phyloP scores from a whole-genome alignment of 2,113 vertebrate species.

The Oncorhynchus clarkii region DNA sequence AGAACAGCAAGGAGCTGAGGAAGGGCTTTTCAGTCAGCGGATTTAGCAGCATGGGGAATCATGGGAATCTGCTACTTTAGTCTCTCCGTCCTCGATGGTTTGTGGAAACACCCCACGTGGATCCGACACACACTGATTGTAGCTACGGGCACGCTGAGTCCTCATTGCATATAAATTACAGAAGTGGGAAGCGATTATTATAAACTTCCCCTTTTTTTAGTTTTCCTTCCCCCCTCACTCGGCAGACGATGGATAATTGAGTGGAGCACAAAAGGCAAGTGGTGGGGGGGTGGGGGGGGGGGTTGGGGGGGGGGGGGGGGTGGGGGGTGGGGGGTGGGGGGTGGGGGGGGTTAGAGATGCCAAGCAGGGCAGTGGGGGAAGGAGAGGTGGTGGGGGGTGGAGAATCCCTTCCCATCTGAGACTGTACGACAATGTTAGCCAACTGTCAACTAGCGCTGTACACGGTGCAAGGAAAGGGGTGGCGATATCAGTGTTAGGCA shows the following conservation, averaged over 20 bases:
- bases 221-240: slow-evolving; percentile 51
- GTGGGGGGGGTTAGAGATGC: slow-evolving; percentile 18
- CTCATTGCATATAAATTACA: slow-evolving; percentile 76
- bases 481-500: no score
- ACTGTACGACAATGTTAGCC: background rate
- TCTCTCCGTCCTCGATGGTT: slow-evolving; percentile 68
- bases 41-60: slow-evolving; percentile 66
- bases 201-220: slow-evolving; percentile 62
- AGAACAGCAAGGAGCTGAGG: no score
- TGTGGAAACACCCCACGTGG: slow-evolving; percentile 55
- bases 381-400: slow-evolving; percentile 6
- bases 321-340: background rate
- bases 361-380: slow-evolving; percentile 43
- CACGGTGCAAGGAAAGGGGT: background rate
- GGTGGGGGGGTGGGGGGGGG: slow-evolving; percentile 33
- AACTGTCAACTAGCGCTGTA: background rate
- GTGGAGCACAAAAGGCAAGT: slow-evolving; percentile 73
- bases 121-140: slow-evolving; percentile 54
- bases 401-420: background rate
- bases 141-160: slow-evolving; percentile 58
- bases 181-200: slow-evolving; percentile 72
- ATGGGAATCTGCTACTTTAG: slow-evolving; percentile 56
- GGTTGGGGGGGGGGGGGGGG: background rate
- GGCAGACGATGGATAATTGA: slow-evolving; percentile 77
- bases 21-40: slow-evolving; percentile 39